phyloP scores from a whole-genome alignment of 2,113 vertebrate species.

The rat (Rattus norvegicus) region DNA sequence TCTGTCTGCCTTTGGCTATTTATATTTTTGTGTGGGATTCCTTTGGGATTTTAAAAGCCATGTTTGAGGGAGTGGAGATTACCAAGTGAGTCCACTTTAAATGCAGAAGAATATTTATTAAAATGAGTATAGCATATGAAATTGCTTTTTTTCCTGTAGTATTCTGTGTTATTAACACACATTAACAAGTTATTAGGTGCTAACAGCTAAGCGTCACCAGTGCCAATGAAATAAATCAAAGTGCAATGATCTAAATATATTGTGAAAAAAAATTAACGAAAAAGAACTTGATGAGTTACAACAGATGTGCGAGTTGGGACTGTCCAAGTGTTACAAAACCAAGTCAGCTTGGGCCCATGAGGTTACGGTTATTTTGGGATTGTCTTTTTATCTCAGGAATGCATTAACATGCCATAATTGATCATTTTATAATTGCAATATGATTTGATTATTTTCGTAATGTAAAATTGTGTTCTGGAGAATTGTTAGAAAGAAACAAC shows the following conservation, averaged over 20 bases:
- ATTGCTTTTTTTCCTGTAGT: not conserved
- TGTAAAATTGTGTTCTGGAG: not conserved
- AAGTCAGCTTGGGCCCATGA: not conserved
- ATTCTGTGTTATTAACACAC: conserved; percentile 21
- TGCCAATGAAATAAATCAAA: conserved; percentile 44
- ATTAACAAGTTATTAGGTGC: conserved; percentile 2
- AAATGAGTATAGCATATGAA: conserved; percentile 8
- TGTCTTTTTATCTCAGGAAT: not conserved
- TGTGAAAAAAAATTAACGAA: not conserved
- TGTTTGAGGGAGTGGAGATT: conserved; percentile 46
- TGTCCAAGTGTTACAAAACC: not conserved
- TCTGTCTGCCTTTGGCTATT: conserved; percentile 12
- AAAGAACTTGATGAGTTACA: not conserved
- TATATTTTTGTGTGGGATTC: conserved; percentile 9
- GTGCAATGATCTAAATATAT: not conserved
- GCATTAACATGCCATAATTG: not conserved
- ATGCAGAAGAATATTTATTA: conserved; percentile 25
- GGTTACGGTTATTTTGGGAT: not conserved
- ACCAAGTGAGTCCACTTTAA: conserved; percentile 49
- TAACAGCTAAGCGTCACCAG: not conserved
- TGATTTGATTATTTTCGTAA: not conserved
- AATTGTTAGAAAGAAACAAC: not conserved
- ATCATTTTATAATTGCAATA: not conserved
- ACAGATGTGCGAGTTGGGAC: not conserved
- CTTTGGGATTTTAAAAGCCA: conserved; percentile 49